Evolutionary conservation across 92 coral and sea anemone genomes (phyloP), one percentile per base, ranked within the genome.

Genomic region (Phenganax subtilis): DNA sequence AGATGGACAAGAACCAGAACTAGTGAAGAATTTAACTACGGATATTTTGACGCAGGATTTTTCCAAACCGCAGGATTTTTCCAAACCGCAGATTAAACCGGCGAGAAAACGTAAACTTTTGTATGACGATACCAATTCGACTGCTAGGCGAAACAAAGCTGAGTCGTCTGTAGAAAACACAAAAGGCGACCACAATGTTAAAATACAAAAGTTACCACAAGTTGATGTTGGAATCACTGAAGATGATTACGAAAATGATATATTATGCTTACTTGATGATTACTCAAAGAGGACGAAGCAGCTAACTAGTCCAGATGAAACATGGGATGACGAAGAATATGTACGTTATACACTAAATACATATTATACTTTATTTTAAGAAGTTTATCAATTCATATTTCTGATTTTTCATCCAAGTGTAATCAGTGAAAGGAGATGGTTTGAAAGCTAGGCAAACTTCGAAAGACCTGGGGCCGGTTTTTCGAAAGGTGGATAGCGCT

Each of bases 21-120:
- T 30, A 25, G 30, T 6, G 31, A 11, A 64, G 27, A 28, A 6
- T 20, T 12, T 61, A 4, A 25, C 73, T 68, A 68, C 54, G 17
- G 73, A 68, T 68, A 68, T 68, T 28, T 27, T 68, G 10, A 68
- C 54, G 9, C 73, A 68, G 16, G 73, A 68, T 16, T 9, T 25
- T 12, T 51, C 47, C 37, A 28, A 68, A 10, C 73, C 31, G 53
- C 17, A 37, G 47, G 47, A n/a, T n/a, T n/a, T n/a, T n/a, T n/a
- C n/a, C n/a, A n/a, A n/a, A n/a, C n/a, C n/a, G n/a, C n/a, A n/a
- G n/a, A n/a, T 37, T 37, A 37, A 37, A 37, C 47, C 47, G 4
- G 4, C 73, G 30, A 28, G 73, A 68, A 68, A 68, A 30, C 73
- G 73, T 3, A 68, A 68, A 20, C 73, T 68, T 68, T 10, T 12